A percentile compares a stretch with the other conserved stretches of the same genome.
Evolutionary conservation across 2,797 vertebrate genomes (phyloP).

Genomic region (Balearica regulorum): DNA sequence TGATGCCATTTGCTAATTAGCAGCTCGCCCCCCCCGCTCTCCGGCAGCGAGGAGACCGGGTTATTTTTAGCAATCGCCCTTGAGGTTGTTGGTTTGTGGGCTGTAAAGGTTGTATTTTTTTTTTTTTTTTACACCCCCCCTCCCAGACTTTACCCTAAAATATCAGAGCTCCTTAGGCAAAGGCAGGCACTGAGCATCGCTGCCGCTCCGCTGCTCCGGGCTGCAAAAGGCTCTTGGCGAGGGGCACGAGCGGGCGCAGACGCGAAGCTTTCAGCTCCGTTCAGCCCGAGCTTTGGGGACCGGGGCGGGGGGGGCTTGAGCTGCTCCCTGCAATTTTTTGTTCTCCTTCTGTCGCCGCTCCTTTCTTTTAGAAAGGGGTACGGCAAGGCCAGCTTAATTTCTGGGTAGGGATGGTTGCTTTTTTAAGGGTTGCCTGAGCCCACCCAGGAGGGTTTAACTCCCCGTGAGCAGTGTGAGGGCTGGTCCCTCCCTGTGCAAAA

Average conservation of each 20-base stretch:
- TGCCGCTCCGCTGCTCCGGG: not conserved
- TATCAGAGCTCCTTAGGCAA: not conserved
- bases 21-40: fast-evolving
- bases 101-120: not conserved
- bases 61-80: not conserved
- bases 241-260: fast-evolving
- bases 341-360: not conserved
- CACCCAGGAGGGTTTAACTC: not conserved
- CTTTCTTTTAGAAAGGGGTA: not conserved
- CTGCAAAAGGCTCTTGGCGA: not conserved
- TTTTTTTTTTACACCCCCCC: too few species aligned
- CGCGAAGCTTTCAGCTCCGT: not conserved
- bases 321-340: not conserved
- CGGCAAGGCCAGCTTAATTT: too few species aligned
- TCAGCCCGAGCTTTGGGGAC: not conserved
- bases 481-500: not conserved
- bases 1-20: not conserved
- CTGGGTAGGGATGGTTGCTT: too few species aligned
- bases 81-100: not conserved
- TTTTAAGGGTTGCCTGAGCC: too few species aligned
- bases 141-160: not conserved
- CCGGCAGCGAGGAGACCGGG: fast-evolving
- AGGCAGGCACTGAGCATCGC: not conserved
- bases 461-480: fast-evolving
- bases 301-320: not conserved